Base-by-base conservation (phyloP, 2,113 vertebrate genomes). In the Tenebrosternarchus preto region DNA sequence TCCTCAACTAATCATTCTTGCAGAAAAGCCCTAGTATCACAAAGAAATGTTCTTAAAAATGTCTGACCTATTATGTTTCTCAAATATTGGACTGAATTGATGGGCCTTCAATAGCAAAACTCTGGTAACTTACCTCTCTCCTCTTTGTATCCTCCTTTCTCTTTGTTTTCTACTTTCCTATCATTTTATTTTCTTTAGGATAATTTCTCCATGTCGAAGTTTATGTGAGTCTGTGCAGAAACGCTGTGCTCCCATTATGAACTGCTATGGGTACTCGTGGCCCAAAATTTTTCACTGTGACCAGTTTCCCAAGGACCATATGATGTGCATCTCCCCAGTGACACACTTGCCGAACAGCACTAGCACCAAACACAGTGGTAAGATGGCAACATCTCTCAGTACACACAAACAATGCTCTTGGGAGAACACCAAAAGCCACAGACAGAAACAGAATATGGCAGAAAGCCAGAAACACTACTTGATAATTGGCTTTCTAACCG, bases 241-340 rank as follows among this genome's bases (percentile, higher is more conserved):
- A 84, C 96, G 94, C 88, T 96, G 94, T 0, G 93, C 92, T 0
- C 94, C 96, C 1, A 92, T 95, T 80, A 94, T 92, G 92, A 92
- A 90, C 66, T 95, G 94, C 81, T 95, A 94, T 0, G 90, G 95
- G 16, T 95, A 94, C 80, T 93, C 94, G 67, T 94, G 93, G 95
- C 94, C 94, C 0, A 92, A 94, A 83, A 95, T 95, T 81, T 91
- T 95, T 11, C 91, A 91, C 79, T 95, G 94, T 67, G 85, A 94
- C 85, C 87, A 91, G 85, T 96, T 96, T 80, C 94, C 93, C 5
- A 83, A 84, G 0, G 91, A 95, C 33, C 94, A 95, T 0, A 88
- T 93, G 31, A 92, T 97, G 88, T 95, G 95, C 71, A 92, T 95
- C 29, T 89, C 94, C 1, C 92, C 93, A 0, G 83, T 95, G 56